Base-by-base conservation (phyloP, 2,797 vertebrate species). In the Perodicticus potto region DNA sequence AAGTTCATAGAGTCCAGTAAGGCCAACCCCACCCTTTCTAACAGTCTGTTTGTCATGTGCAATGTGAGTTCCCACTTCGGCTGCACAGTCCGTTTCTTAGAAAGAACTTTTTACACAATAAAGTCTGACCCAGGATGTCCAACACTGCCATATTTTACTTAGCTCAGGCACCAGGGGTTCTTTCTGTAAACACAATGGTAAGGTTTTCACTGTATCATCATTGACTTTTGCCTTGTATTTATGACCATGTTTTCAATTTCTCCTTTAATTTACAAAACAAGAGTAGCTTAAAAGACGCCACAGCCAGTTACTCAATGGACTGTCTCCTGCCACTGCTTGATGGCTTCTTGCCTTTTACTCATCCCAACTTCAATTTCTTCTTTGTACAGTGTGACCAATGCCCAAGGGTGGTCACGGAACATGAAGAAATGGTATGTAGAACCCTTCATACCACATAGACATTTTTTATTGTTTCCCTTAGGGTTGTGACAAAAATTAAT, bases 151-250 rank as follows among this genome's bases (percentile, higher is more conserved):
- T 12, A 2, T 94, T 92, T 87, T 83, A 89, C 86, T 97, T 84
- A 74, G 45, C 69, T 72, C 87, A 3, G 22, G 29, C 73, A 95
- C 55, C 16, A 22, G 29, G 37, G 34, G 32, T 34, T 89, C 59
- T 83, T 73, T 96, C 69, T 22, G 0, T 0, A 10, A 93, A 45
- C 72, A 87, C 73, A 83, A 7, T 0, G 0, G 45, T 92, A 94
- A 94, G 77, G 34, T 83, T 97, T 98, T 95, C 12, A 16, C 87
- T 87, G 40, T 55, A 80, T 61, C 94, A 67, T 81, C 94, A 82
- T 89, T 97, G 94, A 89, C 72, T 97, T 98, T 96, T 93, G 76
- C 95, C 97, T 98, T 95, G 11, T 84, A 96, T 96, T 97, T 97
- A 97, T 93, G 91, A 70, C 73, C 23, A 77, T 5, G 45, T 91